These are phyloP conservation scores for Pseudorhombus dupliciocellatus DNA, from an alignment of 2,113 vertebrate species.

Conservation along the genomic window DNA sequence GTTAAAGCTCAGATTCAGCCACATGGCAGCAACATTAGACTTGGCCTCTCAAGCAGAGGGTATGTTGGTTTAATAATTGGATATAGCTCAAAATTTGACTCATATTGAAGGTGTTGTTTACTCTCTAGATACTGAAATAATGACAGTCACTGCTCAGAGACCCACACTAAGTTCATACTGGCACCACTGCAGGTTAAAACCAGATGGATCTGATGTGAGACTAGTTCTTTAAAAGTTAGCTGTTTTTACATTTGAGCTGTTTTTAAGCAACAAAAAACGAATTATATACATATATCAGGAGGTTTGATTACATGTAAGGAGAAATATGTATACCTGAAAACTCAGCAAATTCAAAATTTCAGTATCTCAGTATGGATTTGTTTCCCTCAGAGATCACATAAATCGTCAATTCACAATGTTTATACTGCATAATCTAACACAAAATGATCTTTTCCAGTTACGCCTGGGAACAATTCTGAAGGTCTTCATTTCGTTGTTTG, in stretches of 20 bases:
- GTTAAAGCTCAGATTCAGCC: slow-evolving; percentile 3
- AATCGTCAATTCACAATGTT: background rate
- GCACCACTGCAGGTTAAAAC: background rate
- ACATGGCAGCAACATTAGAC: background rate
- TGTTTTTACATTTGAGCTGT: background rate
- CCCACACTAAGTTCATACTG: background rate
- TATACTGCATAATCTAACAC: background rate
- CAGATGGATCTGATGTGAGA: background rate
- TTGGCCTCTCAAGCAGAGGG: background rate
- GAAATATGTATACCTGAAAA: background rate
- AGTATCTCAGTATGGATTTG: background rate
- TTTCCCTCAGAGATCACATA: background rate
- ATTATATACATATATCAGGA: background rate
- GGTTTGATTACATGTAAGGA: background rate
- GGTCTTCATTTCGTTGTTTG: background rate
- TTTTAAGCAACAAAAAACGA: too few relatives aligned
- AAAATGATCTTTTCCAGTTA: background rate
- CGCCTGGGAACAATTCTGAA: background rate
- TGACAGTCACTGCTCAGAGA: slow-evolving; percentile 8
- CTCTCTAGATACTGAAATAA: background rate
- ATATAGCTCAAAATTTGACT: background rate
- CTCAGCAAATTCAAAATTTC: background rate
- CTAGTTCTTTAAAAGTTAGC: background rate
- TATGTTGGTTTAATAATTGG: background rate
- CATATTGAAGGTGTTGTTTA: background rate